Evolutionary conservation across 2,888 invertebrate genomes (phyloP), one percentile per base, ranked within the genome.

Genomic region (Hydrotaea cyrtoneurina): DNA sequence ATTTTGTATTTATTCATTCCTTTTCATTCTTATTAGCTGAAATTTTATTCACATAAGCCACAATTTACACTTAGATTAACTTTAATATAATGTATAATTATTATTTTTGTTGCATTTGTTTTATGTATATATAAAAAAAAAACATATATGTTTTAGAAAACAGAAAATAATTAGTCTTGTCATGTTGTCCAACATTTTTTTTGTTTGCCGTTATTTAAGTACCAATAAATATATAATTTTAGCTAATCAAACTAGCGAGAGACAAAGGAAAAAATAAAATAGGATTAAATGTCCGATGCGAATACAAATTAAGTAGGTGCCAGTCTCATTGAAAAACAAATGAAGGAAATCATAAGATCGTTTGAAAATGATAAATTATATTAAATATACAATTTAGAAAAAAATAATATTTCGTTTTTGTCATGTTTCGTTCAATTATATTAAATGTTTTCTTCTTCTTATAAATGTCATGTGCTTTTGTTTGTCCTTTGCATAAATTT

Each of bases 21-120:
- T 39, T 74, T 81, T 57, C 53, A 75, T 66, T 73, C 73, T 83
- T 82, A 76, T 78, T 46, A 78, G 83, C 83, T 85, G 78, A 81
- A 81, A 77, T 78, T 84, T 86, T 85, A 82, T 86, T 83, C 87
- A 86, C 86, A 86, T 86, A 87, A 87, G 86, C 86, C 87, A 86
- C 86, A 87, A 75, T 86, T 83, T 85, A 86, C 80, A 85, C 81
- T 83, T 76, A 86, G 76, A 74, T 59, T 46, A 75, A 43, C 43
- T 31, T 64, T 55, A 23, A 59, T 59, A 15, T 59, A 59, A 59
- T 59, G 26, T 59, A 59, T 59, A 59, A 59, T 59, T 59, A 23
- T 23, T 59, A 59, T 59, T 23, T 31, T 31, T 31, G 31, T 31
- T 31, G 31, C 7, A 31, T 31, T 31, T 31, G 3, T 31, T 31